Percentiles rank a stretch among this genome's conserved stretches.
phyloP scores from a whole-genome alignment of 2,888 invertebrate genomes.

The Caenorhabditis afra region DNA sequence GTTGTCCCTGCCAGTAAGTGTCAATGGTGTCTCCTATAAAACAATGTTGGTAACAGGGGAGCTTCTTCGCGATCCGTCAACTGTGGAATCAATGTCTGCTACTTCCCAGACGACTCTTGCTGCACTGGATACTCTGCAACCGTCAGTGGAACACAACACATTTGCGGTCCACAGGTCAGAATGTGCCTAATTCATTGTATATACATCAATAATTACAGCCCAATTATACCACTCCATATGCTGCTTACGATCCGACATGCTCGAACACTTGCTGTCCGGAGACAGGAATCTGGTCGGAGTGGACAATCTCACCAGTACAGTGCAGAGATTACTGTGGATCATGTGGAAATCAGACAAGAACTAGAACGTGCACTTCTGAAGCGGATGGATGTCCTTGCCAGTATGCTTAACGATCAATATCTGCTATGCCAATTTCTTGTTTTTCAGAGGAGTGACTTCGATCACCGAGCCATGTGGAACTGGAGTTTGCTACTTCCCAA shows the following conservation, averaged over 20 bases:
- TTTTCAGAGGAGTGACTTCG: not conserved
- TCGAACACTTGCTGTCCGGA: conserved; percentile 20
- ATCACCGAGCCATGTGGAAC: conserved; percentile 31
- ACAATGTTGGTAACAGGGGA: no score
- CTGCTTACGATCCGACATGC: conserved; percentile 17
- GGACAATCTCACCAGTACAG: conserved; percentile 45
- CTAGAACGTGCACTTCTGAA: conserved; percentile 60
- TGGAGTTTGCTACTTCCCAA: conserved; percentile 59
- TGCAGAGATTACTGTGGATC: conserved; percentile 68
- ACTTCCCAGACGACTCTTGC: conserved; percentile 55
- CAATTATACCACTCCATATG: conserved; percentile 24
- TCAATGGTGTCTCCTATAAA: not conserved
- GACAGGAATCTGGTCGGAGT: conserved; percentile 58
- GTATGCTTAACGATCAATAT: conserved; percentile 14
- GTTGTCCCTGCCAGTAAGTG: conserved; percentile 48
- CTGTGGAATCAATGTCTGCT: conserved; percentile 56
- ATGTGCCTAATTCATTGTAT: no score
- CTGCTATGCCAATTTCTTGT: not conserved
- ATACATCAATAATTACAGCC: no score
- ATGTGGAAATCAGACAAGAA: conserved; percentile 61
- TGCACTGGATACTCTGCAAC: conserved; percentile 45
- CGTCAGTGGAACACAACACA: conserved; percentile 41
- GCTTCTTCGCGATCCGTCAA: conserved; percentile 21
- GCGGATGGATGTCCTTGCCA: conserved; percentile 63
- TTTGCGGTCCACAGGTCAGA: conserved; percentile 41